Percentiles rank a stretch among this genome's conserved stretches.
phyloP scores from a whole-genome alignment of 2,888 invertebrate species.

The Drosophila neutralis region DNA sequence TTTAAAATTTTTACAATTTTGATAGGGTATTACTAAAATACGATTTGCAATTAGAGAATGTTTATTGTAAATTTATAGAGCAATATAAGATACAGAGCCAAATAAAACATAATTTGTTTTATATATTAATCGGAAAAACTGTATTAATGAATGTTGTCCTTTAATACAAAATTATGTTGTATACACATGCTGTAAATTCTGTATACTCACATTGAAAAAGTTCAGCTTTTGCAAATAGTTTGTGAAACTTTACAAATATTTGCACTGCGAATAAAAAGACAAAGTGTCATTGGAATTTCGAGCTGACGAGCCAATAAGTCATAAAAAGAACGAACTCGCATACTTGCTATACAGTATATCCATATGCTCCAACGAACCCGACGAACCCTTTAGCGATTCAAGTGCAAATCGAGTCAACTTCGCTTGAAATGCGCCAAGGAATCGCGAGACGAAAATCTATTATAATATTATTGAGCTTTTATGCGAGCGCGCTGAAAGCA shows the following conservation, averaged over 20 bases:
- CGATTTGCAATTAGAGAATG: slow-evolving; percentile 12
- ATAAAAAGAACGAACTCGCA: slow-evolving; percentile 30
- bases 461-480: slow-evolving; percentile 72
- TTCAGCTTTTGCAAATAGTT: slow-evolving; percentile 41
- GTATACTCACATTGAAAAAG: neutral
- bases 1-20: slow-evolving; percentile 23
- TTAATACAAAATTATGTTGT: neutral
- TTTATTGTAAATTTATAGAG: neutral
- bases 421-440: slow-evolving; percentile 45
- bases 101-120: neutral
- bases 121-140: neutral
- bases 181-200: slow-evolving; percentile 5
- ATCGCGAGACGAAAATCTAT: slow-evolving; percentile 55
- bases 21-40: slow-evolving; percentile 4
- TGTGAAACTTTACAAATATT: slow-evolving; percentile 51
- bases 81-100: neutral
- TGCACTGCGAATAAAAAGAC: slow-evolving; percentile 29
- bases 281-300: slow-evolving; percentile 35
- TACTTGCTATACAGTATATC: neutral
- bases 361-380: neutral
- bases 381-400: slow-evolving; percentile 24
- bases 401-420: slow-evolving; percentile 65
- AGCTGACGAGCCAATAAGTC: slow-evolving; percentile 39
- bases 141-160: neutral
- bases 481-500: slow-evolving; percentile 51